Percentiles rank a stretch among this genome's conserved stretches.
Evolutionary conservation across 2,888 invertebrate species (phyloP).

Genomic region (Kuschelorhynchus macadamiae): DNA sequence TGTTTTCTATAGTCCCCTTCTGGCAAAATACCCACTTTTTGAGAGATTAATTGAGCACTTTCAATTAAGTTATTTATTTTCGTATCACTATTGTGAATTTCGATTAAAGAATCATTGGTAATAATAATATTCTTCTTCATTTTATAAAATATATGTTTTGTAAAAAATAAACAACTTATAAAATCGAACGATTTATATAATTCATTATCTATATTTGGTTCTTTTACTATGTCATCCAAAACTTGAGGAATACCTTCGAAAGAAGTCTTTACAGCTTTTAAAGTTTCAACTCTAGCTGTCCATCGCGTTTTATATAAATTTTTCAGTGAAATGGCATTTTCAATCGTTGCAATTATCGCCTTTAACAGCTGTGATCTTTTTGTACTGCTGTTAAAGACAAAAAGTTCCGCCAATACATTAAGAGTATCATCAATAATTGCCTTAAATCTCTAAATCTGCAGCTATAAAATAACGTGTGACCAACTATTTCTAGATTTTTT

Average conservation of each 20-base stretch:
- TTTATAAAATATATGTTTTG: slow-evolving; percentile 3
- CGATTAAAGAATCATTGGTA: neutral
- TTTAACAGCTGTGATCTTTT: neutral
- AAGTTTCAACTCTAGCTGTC: neutral
- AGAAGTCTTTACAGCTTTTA: slow-evolving; percentile 1
- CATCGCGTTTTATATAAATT: neutral
- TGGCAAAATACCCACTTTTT: neutral
- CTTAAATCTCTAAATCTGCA: too few species aligned
- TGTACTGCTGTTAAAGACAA: neutral
- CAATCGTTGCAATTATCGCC: neutral
- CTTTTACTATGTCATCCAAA: neutral
- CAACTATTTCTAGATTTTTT: neutral
- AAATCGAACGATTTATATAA: slow-evolving; percentile 5
- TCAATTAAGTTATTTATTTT: slow-evolving; percentile 9
- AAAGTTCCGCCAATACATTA: neutral
- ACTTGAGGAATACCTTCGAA: neutral
- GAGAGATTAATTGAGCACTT: neutral
- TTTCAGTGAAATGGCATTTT: neutral
- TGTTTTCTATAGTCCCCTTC: neutral
- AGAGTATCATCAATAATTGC: too few species aligned
- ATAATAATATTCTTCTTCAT: neutral
- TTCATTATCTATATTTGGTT: neutral
- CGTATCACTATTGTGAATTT: neutral
- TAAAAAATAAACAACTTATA: slow-evolving; percentile 3
- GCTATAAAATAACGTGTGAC: neutral